A percentile compares a stretch with the other conserved stretches of the same genome.
Evolutionary conservation across 2,888 invertebrate genomes (phyloP).

Genomic region (Epistrophe eligans): DNA sequence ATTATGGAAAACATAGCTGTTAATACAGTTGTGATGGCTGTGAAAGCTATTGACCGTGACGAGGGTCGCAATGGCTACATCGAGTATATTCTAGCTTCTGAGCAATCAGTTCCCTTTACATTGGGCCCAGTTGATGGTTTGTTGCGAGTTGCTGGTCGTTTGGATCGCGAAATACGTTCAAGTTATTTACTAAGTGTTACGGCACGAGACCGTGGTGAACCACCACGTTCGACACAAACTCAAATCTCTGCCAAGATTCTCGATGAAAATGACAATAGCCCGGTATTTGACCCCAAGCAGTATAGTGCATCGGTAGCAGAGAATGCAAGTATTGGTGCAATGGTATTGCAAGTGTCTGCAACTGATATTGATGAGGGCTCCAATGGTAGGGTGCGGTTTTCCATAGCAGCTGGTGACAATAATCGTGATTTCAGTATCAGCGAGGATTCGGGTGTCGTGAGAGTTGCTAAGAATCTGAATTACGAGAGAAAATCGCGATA

Average conservation of each 20-base stretch:
- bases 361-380: constrained; percentile 94
- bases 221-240: constrained; percentile 89
- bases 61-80: constrained; percentile 96
- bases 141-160: constrained; percentile 91
- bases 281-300: constrained; percentile 94
- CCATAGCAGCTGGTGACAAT: constrained; percentile 94
- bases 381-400: constrained; percentile 96
- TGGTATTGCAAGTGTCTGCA: constrained; percentile 94
- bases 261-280: constrained; percentile 96
- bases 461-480: constrained; percentile 96
- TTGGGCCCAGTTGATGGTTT: constrained; percentile 95
- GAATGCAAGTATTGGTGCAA: constrained; percentile 96
- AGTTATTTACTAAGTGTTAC: constrained; percentile 91
- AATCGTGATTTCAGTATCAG: constrained; percentile 96
- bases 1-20: constrained; percentile 93
- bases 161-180: constrained; percentile 92
- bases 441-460: constrained; percentile 95
- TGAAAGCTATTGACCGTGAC: constrained; percentile 95
- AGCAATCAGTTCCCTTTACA: constrained; percentile 87
- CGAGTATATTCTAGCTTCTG: constrained; percentile 90
- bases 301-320: constrained; percentile 96
- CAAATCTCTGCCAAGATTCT: constrained; percentile 90
- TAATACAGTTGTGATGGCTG: constrained; percentile 94
- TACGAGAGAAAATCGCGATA: constrained; percentile 95
- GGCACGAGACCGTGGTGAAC: constrained; percentile 95